Conservation (phyloP, 2,113 vertebrate genomes). For the Trogon melanurus region DNA sequence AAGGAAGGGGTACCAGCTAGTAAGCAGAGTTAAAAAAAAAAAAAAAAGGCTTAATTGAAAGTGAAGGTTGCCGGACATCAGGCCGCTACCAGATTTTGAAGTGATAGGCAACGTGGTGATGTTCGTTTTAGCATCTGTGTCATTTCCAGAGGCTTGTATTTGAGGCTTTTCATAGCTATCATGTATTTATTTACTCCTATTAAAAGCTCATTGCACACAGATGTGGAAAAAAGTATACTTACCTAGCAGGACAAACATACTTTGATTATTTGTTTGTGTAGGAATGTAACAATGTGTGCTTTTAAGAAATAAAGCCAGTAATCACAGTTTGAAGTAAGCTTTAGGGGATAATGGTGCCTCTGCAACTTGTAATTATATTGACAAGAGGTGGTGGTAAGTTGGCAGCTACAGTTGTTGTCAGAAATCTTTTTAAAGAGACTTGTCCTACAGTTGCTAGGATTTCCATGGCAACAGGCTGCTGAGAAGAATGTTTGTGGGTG, state of each 20-base stretch:
- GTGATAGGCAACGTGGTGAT: neutral
- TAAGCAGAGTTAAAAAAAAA: neutral
- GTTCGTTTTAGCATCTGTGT: neutral
- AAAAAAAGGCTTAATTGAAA: neutral
- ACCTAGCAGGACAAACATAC: neutral
- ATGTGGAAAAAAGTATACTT: neutral
- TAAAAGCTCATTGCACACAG: neutral
- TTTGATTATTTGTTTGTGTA: neutral
- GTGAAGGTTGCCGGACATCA: neutral
- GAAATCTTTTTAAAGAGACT: constrained; percentile 25
- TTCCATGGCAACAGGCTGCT: constrained; percentile 35
- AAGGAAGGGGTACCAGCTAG: neutral
- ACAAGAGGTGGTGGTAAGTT: constrained; percentile 33
- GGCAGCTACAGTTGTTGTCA: constrained; percentile 34
- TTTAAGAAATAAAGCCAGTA: neutral
- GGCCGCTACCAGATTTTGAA: neutral
- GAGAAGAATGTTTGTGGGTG: constrained; percentile 20
- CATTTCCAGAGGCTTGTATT: neutral
- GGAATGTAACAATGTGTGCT: neutral
- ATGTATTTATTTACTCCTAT: neutral
- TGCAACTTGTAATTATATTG: constrained; percentile 33
- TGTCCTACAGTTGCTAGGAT: constrained; percentile 5
- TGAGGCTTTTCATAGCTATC: neutral
- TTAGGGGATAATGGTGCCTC: neutral
- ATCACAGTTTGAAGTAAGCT: neutral